Base-by-base conservation (phyloP, 2,113 vertebrate genomes). In the Myrmecobius fasciatus region DNA sequence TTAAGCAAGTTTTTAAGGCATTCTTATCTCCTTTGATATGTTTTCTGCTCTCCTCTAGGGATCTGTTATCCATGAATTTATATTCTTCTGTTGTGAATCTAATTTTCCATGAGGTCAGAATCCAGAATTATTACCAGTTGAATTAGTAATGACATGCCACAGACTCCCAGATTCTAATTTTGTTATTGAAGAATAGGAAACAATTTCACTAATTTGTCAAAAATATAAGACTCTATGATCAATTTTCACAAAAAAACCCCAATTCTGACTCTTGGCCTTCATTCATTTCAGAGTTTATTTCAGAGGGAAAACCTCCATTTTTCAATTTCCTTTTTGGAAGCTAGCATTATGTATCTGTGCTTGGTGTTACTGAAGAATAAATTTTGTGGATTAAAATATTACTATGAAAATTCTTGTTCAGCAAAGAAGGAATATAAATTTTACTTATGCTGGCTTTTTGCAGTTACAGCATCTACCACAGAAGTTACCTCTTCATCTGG, bases 401-500 rank as follows among this genome's bases (percentile, higher is more conserved):
- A 49, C 49, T 91, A 88, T 83, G 48, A 49, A 92, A 43, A 91
- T 28, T 96, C 89, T 51, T 56, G 10, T 25, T 26, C 8, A 75
- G 6, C n/a, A 43, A 46, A 52, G 52, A 60, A n/a, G 49, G 67
- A 91, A 28, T 89, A 28, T 89, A 54, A 53, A 20, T 89, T 91
- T 93, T 36, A 31, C 31, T 75, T 92, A 93, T 20, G 3, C 4
- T 43, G 53, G 89, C 90, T 26, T 92, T 96, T 95, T 97, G 3
- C 46, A 60, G 36, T 97, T 97, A 92, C 95, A 97, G 96, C 52
- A 1, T 83, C 95, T 60, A 53, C 67, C 22, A 51, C 43, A 52
- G 96, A 94, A 94, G 28, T 46, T 53, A 93, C 91, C 52, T 49
- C 48, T 5, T 52, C 56, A 0, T 83, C 95, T 8, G 96, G 96